These are phyloP conservation scores for Thysanoteuthis rhombus DNA, from an alignment of 2,888 invertebrate species.

Conservation along the genomic window DNA sequence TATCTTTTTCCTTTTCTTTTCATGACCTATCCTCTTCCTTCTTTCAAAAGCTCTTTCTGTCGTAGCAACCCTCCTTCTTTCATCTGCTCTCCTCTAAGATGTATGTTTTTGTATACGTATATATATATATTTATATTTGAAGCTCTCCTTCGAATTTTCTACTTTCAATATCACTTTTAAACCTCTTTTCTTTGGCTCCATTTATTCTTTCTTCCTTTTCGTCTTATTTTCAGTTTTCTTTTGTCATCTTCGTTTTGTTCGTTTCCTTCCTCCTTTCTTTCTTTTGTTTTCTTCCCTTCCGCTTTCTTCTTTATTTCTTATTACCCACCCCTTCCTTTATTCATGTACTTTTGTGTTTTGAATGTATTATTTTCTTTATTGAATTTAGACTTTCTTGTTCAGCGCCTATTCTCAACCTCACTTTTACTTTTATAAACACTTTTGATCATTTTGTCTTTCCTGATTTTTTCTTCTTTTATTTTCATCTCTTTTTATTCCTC, in stretches of 20 bases:
- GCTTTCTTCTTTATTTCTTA: neutral
- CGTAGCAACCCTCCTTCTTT: no score
- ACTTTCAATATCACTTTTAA: neutral
- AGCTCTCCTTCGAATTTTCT: neutral
- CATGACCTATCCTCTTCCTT: no score
- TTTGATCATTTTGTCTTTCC: neutral
- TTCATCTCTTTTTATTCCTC: no score
- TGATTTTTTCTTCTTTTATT: neutral
- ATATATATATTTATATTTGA: neutral
- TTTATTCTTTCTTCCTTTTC: neutral
- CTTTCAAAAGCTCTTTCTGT: no score
- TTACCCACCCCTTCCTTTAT: no score
- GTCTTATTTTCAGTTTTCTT: neutral
- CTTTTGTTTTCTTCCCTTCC: neutral
- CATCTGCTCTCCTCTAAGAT: neutral
- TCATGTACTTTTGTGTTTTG: no score
- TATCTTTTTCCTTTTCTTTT: neutral
- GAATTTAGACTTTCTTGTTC: no score
- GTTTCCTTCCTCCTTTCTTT: neutral
- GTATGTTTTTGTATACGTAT: no score
- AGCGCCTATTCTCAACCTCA: no score
- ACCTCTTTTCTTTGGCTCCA: neutral
- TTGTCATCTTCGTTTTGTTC: neutral
- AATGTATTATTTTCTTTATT: no score
- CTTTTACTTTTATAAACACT: no score